Percentiles rank a stretch among this genome's conserved stretches.
phyloP scores from a whole-genome alignment of 2,113 vertebrate species.

The Vimba vimba region DNA sequence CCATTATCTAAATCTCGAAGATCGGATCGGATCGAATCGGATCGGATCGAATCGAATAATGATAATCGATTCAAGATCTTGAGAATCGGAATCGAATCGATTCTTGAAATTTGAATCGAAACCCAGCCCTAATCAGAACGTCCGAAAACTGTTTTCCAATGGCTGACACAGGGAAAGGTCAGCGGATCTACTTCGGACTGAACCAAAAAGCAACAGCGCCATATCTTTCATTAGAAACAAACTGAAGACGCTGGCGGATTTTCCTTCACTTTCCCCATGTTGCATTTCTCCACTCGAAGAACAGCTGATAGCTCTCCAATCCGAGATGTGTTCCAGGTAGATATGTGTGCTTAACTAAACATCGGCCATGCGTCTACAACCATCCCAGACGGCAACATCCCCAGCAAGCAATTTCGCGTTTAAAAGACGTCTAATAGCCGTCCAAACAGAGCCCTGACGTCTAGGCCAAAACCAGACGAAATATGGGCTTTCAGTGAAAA shows the following conservation, averaged over 20 bases:
- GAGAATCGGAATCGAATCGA: too few relatives aligned
- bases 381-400: neutral
- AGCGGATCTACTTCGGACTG: constrained; percentile 63
- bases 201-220: constrained; percentile 66
- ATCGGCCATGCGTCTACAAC: neutral
- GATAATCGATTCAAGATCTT: too few relatives aligned
- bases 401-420: too few relatives aligned
- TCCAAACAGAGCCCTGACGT: too few relatives aligned
- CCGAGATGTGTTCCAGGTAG: neutral
- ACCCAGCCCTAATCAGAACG: neutral
- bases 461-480: too few relatives aligned
- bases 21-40: too few relatives aligned
- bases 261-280: neutral
- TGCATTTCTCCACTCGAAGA: neutral
- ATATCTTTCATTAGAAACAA: constrained; percentile 75
- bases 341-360: neutral
- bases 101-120: too few relatives aligned
- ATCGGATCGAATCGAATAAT: too few relatives aligned
- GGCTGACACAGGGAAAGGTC: constrained; percentile 58
- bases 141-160: constrained; percentile 38
- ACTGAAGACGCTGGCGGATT: neutral
- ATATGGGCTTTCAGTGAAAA: too few relatives aligned
- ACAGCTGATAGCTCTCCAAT: neutral
- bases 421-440: too few relatives aligned
- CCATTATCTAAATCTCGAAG: too few relatives aligned